Evolutionary conservation across 2,888 invertebrate species (phyloP).

Genomic region (Agonopterix heracliana): DNA sequence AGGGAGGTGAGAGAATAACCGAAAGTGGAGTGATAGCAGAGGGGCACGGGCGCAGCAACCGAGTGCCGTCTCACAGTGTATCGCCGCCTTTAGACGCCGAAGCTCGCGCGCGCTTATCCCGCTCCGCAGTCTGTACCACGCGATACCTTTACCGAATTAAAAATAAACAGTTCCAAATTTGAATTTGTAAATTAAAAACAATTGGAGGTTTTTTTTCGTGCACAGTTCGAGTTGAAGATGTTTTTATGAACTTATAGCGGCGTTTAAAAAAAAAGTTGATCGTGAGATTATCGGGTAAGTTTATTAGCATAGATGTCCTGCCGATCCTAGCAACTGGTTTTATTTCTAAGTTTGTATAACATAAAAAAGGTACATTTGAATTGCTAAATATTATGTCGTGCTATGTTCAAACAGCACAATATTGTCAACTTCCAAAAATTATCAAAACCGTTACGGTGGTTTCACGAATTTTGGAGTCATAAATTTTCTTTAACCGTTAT

Average conservation of each 20-base stretch:
- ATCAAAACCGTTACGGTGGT: no score
- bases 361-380: no score
- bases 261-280: slow-evolving; percentile 24
- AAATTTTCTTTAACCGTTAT: no score
- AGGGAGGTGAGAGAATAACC: slow-evolving; percentile 59
- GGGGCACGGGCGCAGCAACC: slow-evolving; percentile 37
- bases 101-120: slow-evolving; percentile 42
- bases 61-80: slow-evolving; percentile 48
- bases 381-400: no score
- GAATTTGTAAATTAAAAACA: slow-evolving; percentile 24
- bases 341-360: no score
- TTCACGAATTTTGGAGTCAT: no score
- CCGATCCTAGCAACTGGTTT: no score
- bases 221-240: slow-evolving; percentile 29
- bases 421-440: neutral
- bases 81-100: slow-evolving; percentile 50
- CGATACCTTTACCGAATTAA: slow-evolving; percentile 20
- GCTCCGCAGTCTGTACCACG: slow-evolving; percentile 20
- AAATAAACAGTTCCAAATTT: slow-evolving; percentile 1
- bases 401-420: neutral
- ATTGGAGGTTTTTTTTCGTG: slow-evolving; percentile 18
- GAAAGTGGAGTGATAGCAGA: slow-evolving; percentile 68
- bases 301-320: slow-evolving; percentile 10
- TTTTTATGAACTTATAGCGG: slow-evolving; percentile 26
- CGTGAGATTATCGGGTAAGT: slow-evolving; percentile 36